These are phyloP conservation scores for Callimorpha dominula DNA, from an alignment of 2,888 invertebrate species.

Conservation along the genomic window DNA sequence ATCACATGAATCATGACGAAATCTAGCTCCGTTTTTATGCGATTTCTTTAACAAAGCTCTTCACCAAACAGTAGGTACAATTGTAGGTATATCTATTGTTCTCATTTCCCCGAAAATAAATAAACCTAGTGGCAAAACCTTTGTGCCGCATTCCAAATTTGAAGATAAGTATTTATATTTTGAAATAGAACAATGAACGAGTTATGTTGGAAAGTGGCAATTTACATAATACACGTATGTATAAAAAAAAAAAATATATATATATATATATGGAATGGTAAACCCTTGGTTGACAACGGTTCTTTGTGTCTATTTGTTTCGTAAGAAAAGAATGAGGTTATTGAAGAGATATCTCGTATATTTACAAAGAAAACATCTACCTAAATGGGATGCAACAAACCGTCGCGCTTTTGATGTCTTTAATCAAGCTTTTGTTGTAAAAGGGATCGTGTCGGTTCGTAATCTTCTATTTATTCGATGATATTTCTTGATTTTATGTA, in stretches of 20 bases:
- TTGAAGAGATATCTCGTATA: conserved; percentile 43
- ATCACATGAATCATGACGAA: background rate
- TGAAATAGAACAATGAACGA: conserved; percentile 13
- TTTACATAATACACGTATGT: background rate
- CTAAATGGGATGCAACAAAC: conserved; percentile 52
- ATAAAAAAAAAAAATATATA: background rate
- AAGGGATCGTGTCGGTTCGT: conserved; percentile 31
- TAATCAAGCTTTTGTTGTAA: conserved; percentile 52
- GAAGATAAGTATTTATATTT: conserved; percentile 13
- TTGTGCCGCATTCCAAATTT: conserved; percentile 33
- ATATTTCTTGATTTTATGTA: conserved; percentile 41
- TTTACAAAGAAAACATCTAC: conserved; percentile 31
- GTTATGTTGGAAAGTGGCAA: conserved; percentile 12
- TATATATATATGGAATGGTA: background rate
- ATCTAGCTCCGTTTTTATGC: background rate
- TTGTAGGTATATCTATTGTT: conserved; percentile 16
- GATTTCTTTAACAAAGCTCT: conserved; percentile 35
- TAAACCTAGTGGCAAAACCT: conserved; percentile 30
- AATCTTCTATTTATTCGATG: conserved; percentile 43
- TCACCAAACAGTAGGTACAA: conserved; percentile 3
- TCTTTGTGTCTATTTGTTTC: conserved; percentile 35
- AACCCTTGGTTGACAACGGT: conserved; percentile 1
- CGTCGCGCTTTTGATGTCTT: conserved; percentile 48
- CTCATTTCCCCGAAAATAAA: conserved; percentile 33
- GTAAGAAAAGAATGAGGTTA: conserved; percentile 36